phyloP scores from a whole-genome alignment of 2,888 invertebrate species.

The Pyrgus malvae region DNA sequence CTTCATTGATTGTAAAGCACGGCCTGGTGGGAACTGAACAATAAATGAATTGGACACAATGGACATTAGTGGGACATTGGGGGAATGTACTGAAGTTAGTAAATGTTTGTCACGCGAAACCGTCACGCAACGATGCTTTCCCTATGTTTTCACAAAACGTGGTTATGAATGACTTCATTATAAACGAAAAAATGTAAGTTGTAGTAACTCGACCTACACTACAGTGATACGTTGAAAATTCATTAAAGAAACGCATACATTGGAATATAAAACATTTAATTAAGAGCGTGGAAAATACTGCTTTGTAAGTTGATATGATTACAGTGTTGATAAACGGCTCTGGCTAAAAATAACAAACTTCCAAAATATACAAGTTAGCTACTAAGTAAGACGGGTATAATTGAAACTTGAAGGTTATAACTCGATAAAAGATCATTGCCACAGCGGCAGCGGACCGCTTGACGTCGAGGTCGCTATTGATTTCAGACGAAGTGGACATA shows the following conservation, averaged over 20 bases:
- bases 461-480: constrained; percentile 23
- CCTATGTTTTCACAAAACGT: constrained; percentile 53
- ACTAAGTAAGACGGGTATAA: constrained; percentile 16
- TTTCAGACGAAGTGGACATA: constrained; percentile 29
- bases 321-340: constrained; percentile 4
- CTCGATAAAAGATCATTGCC: constrained; percentile 39
- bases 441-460: constrained; percentile 22
- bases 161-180: constrained; percentile 55
- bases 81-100: constrained; percentile 47
- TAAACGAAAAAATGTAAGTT: constrained; percentile 31
- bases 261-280: constrained; percentile 1
- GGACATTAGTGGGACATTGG: constrained; percentile 58
- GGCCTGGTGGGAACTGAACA: constrained; percentile 41
- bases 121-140: constrained; percentile 66
- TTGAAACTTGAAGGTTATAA: constrained; percentile 29
- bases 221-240: neutral
- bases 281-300: neutral
- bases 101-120: constrained; percentile 63
- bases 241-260: constrained; percentile 14
- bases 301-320: neutral
- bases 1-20: constrained; percentile 29
- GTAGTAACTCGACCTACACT: constrained; percentile 2
- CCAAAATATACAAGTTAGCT: constrained; percentile 19
- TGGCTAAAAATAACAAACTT: constrained; percentile 4
- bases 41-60: constrained; percentile 56